These are phyloP conservation scores for Dicranocentrus wangi DNA, from an alignment of 2,888 invertebrate genomes.

Conservation along the genomic window DNA sequence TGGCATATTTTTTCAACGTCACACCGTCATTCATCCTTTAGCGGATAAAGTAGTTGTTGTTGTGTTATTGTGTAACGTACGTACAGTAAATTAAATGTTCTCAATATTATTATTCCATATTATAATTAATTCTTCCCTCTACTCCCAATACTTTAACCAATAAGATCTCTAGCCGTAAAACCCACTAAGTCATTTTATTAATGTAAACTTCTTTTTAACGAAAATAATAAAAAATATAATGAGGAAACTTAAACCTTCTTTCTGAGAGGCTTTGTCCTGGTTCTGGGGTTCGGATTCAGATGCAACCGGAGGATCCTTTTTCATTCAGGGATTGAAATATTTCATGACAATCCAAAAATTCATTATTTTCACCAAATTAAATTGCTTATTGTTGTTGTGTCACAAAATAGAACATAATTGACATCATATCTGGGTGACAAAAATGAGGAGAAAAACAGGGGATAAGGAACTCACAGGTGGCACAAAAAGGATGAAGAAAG, in stretches of 20 bases:
- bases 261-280: slow-evolving; percentile 62
- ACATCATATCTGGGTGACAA: slow-evolving; percentile 1
- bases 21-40: too few species aligned
- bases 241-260: slow-evolving; percentile 61
- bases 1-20: too few species aligned
- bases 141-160: too few species aligned
- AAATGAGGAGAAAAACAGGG: slow-evolving; percentile 6
- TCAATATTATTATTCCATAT: too few species aligned
- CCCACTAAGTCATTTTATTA: too few species aligned
- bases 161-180: too few species aligned
- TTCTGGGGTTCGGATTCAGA: slow-evolving; percentile 52
- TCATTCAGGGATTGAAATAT: slow-evolving; percentile 48
- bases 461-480: slow-evolving; percentile 2
- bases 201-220: slow-evolving; percentile 3
- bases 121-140: too few species aligned
- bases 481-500: background rate
- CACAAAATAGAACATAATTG: slow-evolving; percentile 54
- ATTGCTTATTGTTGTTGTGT: slow-evolving; percentile 44
- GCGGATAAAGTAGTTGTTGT: too few species aligned
- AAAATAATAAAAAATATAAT: slow-evolving; percentile 39
- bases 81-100: too few species aligned
- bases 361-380: slow-evolving; percentile 36
- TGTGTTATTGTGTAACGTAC: too few species aligned
- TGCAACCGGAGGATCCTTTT: slow-evolving; percentile 64
- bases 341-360: slow-evolving; percentile 60